phyloP scores from a whole-genome alignment of 2,797 vertebrate genomes.

The Sphenopsis melanotis region DNA sequence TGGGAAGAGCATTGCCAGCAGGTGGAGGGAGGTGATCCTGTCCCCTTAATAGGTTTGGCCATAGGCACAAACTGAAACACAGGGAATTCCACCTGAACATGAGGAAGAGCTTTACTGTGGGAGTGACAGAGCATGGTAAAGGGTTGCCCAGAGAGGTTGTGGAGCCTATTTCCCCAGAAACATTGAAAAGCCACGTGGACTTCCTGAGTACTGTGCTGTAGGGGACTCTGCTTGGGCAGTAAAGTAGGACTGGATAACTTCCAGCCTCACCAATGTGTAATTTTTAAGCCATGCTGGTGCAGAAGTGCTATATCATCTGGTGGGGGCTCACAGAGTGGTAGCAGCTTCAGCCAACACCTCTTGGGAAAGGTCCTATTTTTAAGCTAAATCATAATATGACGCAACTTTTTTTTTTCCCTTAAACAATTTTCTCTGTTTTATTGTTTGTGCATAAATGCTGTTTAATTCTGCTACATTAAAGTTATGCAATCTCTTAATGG shows the following conservation, averaged over 20 bases:
- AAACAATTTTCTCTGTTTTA: background rate
- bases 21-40: fast-evolving
- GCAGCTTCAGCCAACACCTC: background rate
- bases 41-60: background rate
- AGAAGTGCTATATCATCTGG: background rate
- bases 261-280: background rate
- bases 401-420: fast-evolving
- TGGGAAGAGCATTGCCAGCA: background rate
- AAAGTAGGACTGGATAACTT: background rate
- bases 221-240: background rate
- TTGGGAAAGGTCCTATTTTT: background rate
- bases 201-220: background rate
- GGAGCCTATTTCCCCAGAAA: background rate
- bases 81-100: background rate
- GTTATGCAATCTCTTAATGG: background rate
- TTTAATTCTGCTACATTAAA: background rate
- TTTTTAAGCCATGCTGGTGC: background rate
- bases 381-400: background rate
- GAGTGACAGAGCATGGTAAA: background rate
- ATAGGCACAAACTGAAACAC: background rate
- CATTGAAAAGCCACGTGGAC: background rate
- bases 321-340: background rate
- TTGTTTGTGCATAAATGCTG: background rate
- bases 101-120: background rate
- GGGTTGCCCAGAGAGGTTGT: background rate